Conservation (phyloP, 2,113 vertebrate genomes). For the Nestor notabilis region DNA sequence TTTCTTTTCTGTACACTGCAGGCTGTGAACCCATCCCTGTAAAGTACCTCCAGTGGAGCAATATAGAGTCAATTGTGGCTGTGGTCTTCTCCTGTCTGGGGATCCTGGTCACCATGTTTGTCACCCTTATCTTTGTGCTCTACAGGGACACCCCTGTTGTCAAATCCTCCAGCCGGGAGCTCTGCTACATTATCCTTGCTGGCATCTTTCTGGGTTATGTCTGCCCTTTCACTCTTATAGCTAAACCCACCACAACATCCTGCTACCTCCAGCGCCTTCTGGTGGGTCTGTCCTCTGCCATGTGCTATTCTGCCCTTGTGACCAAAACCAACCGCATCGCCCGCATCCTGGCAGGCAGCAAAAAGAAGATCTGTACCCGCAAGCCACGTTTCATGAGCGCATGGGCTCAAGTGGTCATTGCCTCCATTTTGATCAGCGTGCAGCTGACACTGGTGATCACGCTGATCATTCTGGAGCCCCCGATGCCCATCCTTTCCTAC, state of each 20-base stretch:
- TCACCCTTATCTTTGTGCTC: conserved; percentile 96
- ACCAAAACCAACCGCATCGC: conserved; percentile 99
- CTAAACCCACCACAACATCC: conserved; percentile 89
- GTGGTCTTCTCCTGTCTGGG: conserved; percentile 96
- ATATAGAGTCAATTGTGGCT: conserved; percentile 94
- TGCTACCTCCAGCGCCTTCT: conserved; percentile 96
- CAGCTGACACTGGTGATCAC: conserved; percentile 92
- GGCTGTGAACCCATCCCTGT: conserved; percentile 90
- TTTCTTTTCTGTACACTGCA: conserved; percentile 71
- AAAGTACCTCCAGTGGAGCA: conserved; percentile 92
- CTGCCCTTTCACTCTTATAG: conserved; percentile 95
- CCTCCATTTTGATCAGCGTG: conserved; percentile 91
- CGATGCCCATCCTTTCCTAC: conserved; percentile 93
- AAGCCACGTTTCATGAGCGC: conserved; percentile 98
- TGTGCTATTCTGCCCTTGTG: conserved; percentile 97
- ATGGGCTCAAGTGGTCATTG: conserved; percentile 96
- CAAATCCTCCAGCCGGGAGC: conserved; percentile 96
- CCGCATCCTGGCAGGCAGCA: conserved; percentile 96
- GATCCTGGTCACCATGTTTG: conserved; percentile 95
- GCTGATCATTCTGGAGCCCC: conserved; percentile 94
- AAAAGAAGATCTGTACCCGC: conserved; percentile 99
- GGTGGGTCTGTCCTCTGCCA: conserved; percentile 95
- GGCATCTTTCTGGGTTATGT: conserved; percentile 97
- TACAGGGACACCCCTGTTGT: conserved; percentile 98
- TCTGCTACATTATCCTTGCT: conserved; percentile 96